Evolutionary conservation across 2,797 vertebrate species (phyloP).

Genomic region (Sebastes cheni): DNA sequence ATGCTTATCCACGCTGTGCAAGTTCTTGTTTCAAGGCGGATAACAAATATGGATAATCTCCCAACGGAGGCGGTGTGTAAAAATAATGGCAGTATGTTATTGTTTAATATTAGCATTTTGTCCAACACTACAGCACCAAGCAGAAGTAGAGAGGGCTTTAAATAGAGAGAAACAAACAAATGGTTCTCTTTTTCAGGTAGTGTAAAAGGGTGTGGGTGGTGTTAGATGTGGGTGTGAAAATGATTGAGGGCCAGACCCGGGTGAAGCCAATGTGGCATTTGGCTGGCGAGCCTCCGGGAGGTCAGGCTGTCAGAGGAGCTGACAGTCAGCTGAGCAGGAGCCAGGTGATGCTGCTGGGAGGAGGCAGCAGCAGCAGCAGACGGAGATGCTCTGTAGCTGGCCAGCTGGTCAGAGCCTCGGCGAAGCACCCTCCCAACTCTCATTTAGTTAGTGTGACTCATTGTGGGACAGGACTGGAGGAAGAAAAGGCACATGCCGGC

Average conservation of each 20-base stretch:
- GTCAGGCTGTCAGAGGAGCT: constrained; percentile 71
- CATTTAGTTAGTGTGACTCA: constrained; percentile 7
- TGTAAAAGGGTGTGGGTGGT: background rate
- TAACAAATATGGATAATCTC: constrained; percentile 26
- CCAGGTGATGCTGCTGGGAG: constrained; percentile 53
- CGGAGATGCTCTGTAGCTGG: constrained; percentile 9
- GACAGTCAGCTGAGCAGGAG: constrained; percentile 52
- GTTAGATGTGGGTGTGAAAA: constrained; percentile 41
- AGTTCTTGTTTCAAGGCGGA: constrained; percentile 3
- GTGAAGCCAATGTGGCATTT: constrained; percentile 53
- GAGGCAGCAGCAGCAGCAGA: constrained; percentile 46
- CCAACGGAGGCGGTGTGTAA: constrained; percentile 8
- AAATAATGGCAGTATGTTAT: background rate
- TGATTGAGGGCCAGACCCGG: constrained; percentile 43
- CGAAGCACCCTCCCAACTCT: constrained; percentile 5
- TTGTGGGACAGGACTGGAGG: background rate
- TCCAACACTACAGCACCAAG: background rate
- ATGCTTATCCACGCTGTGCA: background rate
- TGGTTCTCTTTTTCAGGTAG: constrained; percentile 37
- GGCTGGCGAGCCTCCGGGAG: constrained; percentile 50
- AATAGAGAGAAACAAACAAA: constrained; percentile 41
- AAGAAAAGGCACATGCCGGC: background rate
- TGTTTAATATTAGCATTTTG: constrained; percentile 11
- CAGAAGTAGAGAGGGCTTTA: constrained; percentile 4
- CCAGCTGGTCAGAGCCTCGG: constrained; percentile 1